Evolutionary conservation across 2,888 invertebrate genomes (phyloP), one percentile per base, ranked within the genome.

Genomic region (Dicranocentrus wangi): DNA sequence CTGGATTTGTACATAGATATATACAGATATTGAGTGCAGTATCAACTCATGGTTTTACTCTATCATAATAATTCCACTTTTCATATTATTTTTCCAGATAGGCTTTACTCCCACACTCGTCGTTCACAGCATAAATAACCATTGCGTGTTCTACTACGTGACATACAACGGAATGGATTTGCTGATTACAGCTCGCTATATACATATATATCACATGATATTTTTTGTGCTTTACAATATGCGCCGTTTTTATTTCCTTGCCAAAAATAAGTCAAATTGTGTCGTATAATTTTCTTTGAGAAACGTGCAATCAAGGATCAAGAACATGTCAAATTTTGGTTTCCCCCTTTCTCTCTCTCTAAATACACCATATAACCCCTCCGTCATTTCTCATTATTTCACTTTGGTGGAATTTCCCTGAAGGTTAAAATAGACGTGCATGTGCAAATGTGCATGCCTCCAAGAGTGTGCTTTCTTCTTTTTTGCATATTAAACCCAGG

Each of bases 81-180:
- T 17, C 51, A 17, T 51, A 51, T 3, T 19, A 23, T 55, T 23
- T 55, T 13, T 2, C 23, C 25, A 55, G 23, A 23, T 2, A 17
- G 5, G 21, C 21, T 53, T 21, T 21, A 21, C 19, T 53, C 53
- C 21, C 53, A 32, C n/a, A 7, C 55, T 55, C 25, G 13, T 55
- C 25, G 55, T 55, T 13, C 25, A 55, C 23, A 10, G 25, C 25
- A 55, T 55, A 55, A 55, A 55, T 55, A 55, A 55, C 55, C 21
- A 7, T 55, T 25, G 55, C 55, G 55, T 55, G 55, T 55, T 7
- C 25, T 32, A n/a, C n/a, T 51, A 55, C 55, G 55, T 55, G 55
- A 55, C 55, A 25, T 55, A 55, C 55, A 8, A 55, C 21, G 25
- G 55, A 25, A 55, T 55, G 21, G 55, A 55, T 55, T 55, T 25